A percentile compares a stretch with the other conserved stretches of the same genome.
Evolutionary conservation across 2,888 invertebrate species (phyloP).

Genomic region (Junonia oenone): DNA sequence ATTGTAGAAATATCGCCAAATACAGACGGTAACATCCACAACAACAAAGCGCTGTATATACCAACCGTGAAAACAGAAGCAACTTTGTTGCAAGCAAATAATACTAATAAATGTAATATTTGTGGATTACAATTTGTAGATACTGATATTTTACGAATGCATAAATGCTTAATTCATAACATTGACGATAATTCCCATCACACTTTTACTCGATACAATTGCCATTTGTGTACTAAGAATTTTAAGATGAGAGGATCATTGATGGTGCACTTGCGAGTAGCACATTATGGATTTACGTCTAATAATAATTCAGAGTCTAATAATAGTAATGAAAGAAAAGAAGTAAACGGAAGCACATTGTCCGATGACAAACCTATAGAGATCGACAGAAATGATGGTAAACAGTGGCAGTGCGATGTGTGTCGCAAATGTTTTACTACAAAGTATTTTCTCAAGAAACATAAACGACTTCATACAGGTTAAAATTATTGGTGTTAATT

Average conservation of each 20-base stretch:
- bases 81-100: conserved; percentile 43
- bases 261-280: conserved; percentile 89
- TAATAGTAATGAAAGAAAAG: conserved; percentile 34
- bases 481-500: conserved; percentile 63
- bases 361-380: conserved; percentile 40
- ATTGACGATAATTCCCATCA: conserved; percentile 56
- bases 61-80: conserved; percentile 48
- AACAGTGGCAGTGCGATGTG: conserved; percentile 92
- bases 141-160: conserved; percentile 84
- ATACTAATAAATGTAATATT: conserved; percentile 82
- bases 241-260: conserved; percentile 91
- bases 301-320: conserved; percentile 35
- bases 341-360: conserved; percentile 32
- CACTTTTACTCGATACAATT: conserved; percentile 78
- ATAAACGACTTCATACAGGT: conserved; percentile 92
- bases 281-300: conserved; percentile 82
- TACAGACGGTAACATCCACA: conserved; percentile 38
- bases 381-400: conserved; percentile 78
- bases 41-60: conserved; percentile 41
- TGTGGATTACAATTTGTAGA: conserved; percentile 87
- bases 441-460: conserved; percentile 93
- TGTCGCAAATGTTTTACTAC: conserved; percentile 92
- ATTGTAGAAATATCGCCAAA: conserved; percentile 51
- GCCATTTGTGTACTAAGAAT: conserved; percentile 87
- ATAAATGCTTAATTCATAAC: conserved; percentile 85